Evolutionary conservation across 37 sponge, comb jelly and placozoan species (phyloP), one percentile per base, ranked within the genome.

Genomic region (Halisarca cf. caerulea): DNA sequence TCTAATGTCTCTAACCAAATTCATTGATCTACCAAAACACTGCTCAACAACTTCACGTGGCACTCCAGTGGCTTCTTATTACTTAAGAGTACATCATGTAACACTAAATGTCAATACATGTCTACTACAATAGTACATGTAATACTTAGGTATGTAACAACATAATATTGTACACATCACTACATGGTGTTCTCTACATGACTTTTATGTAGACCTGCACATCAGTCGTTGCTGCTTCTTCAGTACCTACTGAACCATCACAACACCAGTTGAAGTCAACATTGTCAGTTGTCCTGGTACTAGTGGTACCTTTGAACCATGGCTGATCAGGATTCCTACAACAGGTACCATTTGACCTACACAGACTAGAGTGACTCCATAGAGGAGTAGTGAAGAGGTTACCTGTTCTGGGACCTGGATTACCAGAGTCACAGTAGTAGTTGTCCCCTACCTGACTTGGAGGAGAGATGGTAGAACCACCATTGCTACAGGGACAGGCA

Each of bases 351-450:
- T 28, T 7, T 30, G 64, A 62, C 25, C 7, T 5, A 15, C 64
- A 62, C 15, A 27, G 6, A 47, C 51, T 47, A 11, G 51, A 47
- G 11, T 11, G 51, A 11, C 51, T 47, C 51, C 51, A 47, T 30
- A 28, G 30, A 20, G 64, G 64, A 6, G 18, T 23, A 62, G 64
- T 62, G 30, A 7, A 62, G 9, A 62, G 64, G 6, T 15, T n/a
- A 11, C 17, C 17, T 55, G 57, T 55, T 17, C 57, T 11, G 6
- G 25, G 6, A 28, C 30, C 30, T 20, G 64, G 25, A 15, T 62
- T 62, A 6, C 25, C 30, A 30, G 64, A n/a, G 30, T 62, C 64
- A 62, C 64, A 62, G 64, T 62, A 62, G 30, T 62, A 62, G 64
- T 62, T 62, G 15, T 4, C n/a, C 6, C 30, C 30, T 30, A 62